A percentile compares a stretch with the other conserved stretches of the same genome.
Evolutionary conservation across 2,113 vertebrate species (phyloP).

Genomic region (Chionodraco myersi): DNA sequence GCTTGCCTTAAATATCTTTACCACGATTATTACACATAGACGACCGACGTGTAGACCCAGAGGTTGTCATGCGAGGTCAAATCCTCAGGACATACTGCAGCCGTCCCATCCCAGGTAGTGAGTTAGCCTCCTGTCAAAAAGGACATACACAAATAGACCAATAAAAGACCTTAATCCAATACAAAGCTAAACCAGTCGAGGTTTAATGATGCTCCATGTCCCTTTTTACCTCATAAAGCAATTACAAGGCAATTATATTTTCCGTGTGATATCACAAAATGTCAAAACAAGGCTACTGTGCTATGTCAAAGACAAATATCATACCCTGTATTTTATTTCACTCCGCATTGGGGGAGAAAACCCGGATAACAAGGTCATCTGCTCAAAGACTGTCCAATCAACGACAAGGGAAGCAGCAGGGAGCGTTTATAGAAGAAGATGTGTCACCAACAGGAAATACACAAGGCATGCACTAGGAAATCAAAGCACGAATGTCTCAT

Average conservation of each 20-base stretch:
- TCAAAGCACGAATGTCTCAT: neutral
- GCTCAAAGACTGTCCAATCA: constrained; percentile 51
- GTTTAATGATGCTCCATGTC: neutral
- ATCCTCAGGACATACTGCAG: constrained; percentile 39
- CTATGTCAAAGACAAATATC: constrained; percentile 22
- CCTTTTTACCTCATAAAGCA: neutral
- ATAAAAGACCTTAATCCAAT: constrained; percentile 20
- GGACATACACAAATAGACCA: constrained; percentile 15
- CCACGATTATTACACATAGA: neutral
- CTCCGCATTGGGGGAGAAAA: neutral
- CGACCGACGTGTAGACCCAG: constrained; percentile 14
- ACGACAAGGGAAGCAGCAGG: neutral
- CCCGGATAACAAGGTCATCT: constrained; percentile 37
- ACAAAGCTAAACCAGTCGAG: neutral
- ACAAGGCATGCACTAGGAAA: neutral
- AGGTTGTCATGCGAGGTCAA: constrained; percentile 27
- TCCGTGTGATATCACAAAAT: neutral
- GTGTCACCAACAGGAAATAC: constrained; percentile 6
- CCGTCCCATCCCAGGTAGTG: neutral
- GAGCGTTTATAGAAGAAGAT: constrained; percentile 11
- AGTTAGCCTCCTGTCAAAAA: constrained; percentile 19
- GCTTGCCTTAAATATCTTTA: neutral
- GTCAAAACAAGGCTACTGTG: neutral
- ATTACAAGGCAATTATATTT: neutral
- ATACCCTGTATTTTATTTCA: constrained; percentile 46